phyloP scores from a whole-genome alignment of 2,113 vertebrate species.

The Burhinus oedicnemus region DNA sequence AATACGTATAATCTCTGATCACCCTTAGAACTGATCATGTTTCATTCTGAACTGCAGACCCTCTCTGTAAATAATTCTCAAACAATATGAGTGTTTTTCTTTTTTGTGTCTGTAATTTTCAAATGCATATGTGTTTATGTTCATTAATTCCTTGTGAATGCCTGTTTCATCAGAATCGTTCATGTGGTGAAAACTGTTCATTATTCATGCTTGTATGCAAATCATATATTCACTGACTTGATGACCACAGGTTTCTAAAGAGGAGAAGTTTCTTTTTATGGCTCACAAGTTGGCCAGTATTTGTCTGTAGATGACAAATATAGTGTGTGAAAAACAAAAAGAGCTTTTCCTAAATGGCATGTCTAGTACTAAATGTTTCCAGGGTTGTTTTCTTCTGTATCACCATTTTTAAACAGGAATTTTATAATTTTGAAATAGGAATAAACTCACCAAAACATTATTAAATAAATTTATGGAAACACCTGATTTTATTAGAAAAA shows the following conservation, averaged over 20 bases:
- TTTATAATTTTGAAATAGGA: background rate
- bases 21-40: background rate
- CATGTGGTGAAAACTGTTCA: background rate
- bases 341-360: background rate
- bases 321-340: background rate
- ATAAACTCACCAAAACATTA: background rate
- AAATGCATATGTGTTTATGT: background rate
- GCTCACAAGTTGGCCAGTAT: background rate
- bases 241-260: background rate
- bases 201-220: background rate
- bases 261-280: background rate
- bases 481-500: background rate
- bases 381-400: background rate
- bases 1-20: background rate
- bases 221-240: background rate
- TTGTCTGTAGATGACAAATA: background rate
- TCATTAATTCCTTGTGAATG: background rate
- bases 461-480: background rate
- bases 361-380: background rate
- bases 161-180: background rate
- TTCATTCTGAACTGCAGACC: background rate
- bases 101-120: background rate
- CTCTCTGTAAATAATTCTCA: background rate
- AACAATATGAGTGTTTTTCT: background rate
- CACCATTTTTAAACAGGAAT: background rate